These are phyloP conservation scores for Dendroctonus valens DNA, from an alignment of 1,140 invertebrate genomes.

Conservation along the genomic window DNA sequence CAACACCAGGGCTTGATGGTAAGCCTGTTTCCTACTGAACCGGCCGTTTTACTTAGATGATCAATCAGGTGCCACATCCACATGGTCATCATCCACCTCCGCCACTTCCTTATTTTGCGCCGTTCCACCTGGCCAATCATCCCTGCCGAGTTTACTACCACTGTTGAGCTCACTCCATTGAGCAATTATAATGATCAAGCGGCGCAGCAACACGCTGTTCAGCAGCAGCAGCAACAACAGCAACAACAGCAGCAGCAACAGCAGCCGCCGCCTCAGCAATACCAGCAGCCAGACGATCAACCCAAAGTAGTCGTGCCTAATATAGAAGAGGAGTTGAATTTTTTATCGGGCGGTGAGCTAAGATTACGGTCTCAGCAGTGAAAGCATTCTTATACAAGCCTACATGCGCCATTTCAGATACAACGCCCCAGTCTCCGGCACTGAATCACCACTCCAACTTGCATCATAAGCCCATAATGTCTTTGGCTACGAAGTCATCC, in stretches of 20 bases:
- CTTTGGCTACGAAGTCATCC: slow-evolving; percentile 51
- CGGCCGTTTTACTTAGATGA: neutral
- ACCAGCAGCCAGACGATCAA: slow-evolving; percentile 62
- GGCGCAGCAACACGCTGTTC: slow-evolving; percentile 31
- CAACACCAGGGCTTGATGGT: slow-evolving; percentile 53
- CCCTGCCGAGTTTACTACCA: slow-evolving; percentile 62
- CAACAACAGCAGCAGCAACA: slow-evolving; percentile 35
- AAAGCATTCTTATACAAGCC: neutral
- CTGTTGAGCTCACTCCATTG: slow-evolving; percentile 64
- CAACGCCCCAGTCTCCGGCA: slow-evolving; percentile 39
- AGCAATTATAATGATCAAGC: slow-evolving; percentile 56
- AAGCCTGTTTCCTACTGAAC: neutral
- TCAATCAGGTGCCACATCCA: slow-evolving; percentile 55
- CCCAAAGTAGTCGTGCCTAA: slow-evolving; percentile 81
- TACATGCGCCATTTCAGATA: slow-evolving; percentile 38
- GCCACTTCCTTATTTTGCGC: slow-evolving; percentile 64
- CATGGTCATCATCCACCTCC: slow-evolving; percentile 59
- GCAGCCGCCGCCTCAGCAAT: slow-evolving; percentile 41
- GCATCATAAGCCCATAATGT: slow-evolving; percentile 10
- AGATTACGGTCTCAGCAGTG: neutral
- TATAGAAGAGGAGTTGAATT: slow-evolving; percentile 81
- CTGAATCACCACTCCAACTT: slow-evolving; percentile 38
- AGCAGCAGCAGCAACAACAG: slow-evolving; percentile 40
- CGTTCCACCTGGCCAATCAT: slow-evolving; percentile 65
- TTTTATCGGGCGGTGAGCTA: slow-evolving; percentile 62